Conservation (phyloP, 2,888 invertebrate species). For the Unio pictorum region DNA sequence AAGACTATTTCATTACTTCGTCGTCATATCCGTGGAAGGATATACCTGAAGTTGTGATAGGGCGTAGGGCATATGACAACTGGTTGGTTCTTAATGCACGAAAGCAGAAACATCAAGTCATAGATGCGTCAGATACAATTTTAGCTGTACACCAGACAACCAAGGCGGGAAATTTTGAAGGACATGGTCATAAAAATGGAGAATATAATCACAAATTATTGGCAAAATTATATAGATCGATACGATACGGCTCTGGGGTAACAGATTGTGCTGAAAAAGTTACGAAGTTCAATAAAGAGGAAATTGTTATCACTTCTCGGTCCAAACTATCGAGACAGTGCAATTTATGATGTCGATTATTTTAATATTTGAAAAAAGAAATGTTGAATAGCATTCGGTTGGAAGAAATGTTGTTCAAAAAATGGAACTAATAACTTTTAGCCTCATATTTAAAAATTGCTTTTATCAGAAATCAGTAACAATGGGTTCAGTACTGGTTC, state of each 20-base stretch:
- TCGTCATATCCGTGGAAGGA: slow-evolving; percentile 53
- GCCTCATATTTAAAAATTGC: too few relatives aligned
- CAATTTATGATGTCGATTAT: not conserved
- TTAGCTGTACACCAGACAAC: slow-evolving; percentile 62
- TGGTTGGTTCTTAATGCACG: slow-evolving; percentile 57
- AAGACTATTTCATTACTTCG: slow-evolving; percentile 59
- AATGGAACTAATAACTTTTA: too few relatives aligned
- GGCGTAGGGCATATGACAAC: slow-evolving; percentile 61
- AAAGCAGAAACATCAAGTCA: slow-evolving; percentile 38
- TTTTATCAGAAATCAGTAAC: too few relatives aligned
- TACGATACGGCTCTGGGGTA: slow-evolving; percentile 47
- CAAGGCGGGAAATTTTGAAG: slow-evolving; percentile 52
- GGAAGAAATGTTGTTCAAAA: too few relatives aligned
- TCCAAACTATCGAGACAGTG: slow-evolving; percentile 2
- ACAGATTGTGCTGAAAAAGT: slow-evolving; percentile 40
- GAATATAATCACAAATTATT: slow-evolving; percentile 53
- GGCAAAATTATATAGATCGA: slow-evolving; percentile 34
- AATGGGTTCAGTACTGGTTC: too few relatives aligned
- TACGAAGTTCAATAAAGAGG: slow-evolving; percentile 19
- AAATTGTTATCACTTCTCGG: not conserved
- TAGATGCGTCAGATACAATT: slow-evolving; percentile 55
- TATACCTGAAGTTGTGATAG: slow-evolving; percentile 60
- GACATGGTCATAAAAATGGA: slow-evolving; percentile 41
- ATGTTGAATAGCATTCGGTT: too few relatives aligned
- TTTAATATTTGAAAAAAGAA: too few relatives aligned